phyloP scores from a whole-genome alignment of 2,888 invertebrate genomes.

The Sepiola atlantica region DNA sequence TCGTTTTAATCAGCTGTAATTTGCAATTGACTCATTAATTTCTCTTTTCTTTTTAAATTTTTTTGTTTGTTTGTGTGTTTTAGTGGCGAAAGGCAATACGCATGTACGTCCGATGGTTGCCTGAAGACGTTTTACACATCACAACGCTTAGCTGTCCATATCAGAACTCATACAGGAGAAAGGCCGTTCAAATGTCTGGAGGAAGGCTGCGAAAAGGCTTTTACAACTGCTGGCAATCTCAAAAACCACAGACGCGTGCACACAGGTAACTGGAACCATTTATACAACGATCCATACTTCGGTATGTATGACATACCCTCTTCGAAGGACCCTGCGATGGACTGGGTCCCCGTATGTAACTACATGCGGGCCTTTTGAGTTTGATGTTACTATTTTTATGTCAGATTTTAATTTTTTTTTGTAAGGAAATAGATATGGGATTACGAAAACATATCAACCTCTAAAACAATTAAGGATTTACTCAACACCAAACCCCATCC shows the following conservation, averaged over 20 bases:
- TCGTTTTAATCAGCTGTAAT: too few species aligned
- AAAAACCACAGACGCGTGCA: slow-evolving; percentile 62
- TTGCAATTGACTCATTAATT: too few species aligned
- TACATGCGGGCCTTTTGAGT: background rate
- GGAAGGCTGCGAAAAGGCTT: slow-evolving; percentile 56
- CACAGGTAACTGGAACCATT: slow-evolving; percentile 55
- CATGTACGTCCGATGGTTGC: slow-evolving; percentile 61
- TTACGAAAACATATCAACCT: too few species aligned
- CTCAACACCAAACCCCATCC: too few species aligned
- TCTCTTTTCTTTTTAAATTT: slow-evolving; percentile 75
- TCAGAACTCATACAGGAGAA: slow-evolving; percentile 63
- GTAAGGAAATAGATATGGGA: too few species aligned
- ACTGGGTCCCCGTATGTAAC: too few species aligned
- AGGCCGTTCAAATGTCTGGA: slow-evolving; percentile 61
- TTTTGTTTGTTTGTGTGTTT: background rate
- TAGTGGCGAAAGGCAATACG: slow-evolving; percentile 65
- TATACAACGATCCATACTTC: background rate
- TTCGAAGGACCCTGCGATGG: too few species aligned
- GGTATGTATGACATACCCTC: too few species aligned
- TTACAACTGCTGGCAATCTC: slow-evolving; percentile 63
- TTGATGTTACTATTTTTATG: too few species aligned
- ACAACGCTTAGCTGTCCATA: slow-evolving; percentile 65
- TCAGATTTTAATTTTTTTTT: too few species aligned
- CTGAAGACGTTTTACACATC: slow-evolving; percentile 65
- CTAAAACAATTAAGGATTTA: too few species aligned